Evolutionary conservation across 2,113 vertebrate genomes (phyloP).

Genomic region (Morone chrysops): DNA sequence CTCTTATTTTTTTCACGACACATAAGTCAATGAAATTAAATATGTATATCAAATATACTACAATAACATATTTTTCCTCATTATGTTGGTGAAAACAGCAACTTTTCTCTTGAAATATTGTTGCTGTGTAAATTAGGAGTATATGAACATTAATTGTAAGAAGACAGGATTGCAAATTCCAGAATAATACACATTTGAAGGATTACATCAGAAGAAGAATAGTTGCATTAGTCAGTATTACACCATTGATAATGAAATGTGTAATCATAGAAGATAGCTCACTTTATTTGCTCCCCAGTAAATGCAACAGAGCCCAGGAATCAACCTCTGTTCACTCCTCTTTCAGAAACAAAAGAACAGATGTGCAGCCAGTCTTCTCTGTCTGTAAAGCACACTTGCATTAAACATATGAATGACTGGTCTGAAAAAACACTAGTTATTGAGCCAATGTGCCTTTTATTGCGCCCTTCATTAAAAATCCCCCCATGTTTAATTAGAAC

Average conservation of each 20-base stretch:
- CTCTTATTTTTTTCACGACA: neutral
- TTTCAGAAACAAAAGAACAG: conserved; percentile 75
- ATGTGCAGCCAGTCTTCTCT: conserved; percentile 55
- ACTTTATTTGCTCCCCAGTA: conserved; percentile 48
- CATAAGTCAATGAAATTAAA: neutral
- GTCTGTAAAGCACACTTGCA: conserved; percentile 53
- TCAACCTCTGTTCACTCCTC: conserved; percentile 29
- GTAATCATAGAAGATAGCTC: conserved; percentile 66
- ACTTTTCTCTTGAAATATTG: neutral
- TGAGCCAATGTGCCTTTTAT: conserved; percentile 73
- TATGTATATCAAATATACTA: neutral
- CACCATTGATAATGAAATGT: conserved; percentile 66
- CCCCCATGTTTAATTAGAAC: conserved; percentile 82
- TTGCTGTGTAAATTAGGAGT: too few relatives aligned
- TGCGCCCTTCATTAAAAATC: conserved; percentile 75
- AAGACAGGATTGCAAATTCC: neutral
- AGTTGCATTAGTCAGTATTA: neutral
- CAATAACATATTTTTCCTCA: neutral
- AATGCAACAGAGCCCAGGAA: conserved; percentile 54
- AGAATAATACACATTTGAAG: neutral
- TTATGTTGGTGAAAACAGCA: neutral
- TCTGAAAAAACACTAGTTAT: conserved; percentile 63
- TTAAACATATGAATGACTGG: conserved; percentile 80
- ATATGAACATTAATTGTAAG: neutral
- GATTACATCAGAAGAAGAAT: neutral